Percentiles rank a stretch among this genome's conserved stretches.
These are phyloP conservation scores for Trypoxylus dichotomus DNA, from an alignment of 1,140 invertebrate species.

Conservation along the genomic window DNA sequence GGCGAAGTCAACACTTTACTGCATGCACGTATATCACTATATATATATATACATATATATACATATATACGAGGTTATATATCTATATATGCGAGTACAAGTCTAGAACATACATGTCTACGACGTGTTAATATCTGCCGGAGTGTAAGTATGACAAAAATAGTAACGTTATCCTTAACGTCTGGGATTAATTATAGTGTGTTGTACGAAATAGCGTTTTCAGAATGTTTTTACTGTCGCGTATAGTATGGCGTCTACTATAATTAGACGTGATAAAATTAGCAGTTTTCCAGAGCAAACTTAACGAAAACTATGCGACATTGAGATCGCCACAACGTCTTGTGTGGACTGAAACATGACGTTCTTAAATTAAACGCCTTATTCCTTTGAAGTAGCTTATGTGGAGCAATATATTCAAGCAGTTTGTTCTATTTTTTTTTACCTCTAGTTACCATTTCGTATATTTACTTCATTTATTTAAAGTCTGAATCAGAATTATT, in stretches of 20 bases:
- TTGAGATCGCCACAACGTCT: neutral
- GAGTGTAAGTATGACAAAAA: neutral
- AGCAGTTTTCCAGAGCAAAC: neutral
- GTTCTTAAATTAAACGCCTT: too few relatives aligned
- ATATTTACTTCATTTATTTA: too few relatives aligned
- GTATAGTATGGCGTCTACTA: neutral
- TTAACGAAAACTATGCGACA: neutral
- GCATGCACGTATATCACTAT: neutral
- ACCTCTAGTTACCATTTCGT: too few relatives aligned
- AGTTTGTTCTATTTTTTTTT: too few relatives aligned
- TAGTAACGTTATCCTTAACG: neutral
- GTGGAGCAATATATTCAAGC: too few relatives aligned
- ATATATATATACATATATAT: neutral
- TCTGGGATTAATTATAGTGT: neutral
- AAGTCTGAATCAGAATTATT: too few relatives aligned
- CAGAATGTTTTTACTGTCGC: neutral
- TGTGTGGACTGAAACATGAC: too few relatives aligned
- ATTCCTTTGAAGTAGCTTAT: too few relatives aligned
- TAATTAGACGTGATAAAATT: neutral
- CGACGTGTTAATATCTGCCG: neutral
- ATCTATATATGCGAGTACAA: neutral
- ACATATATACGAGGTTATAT: neutral
- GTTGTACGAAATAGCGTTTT: neutral
- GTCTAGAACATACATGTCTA: neutral
- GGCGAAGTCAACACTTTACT: conserved; percentile 16